These are phyloP conservation scores for Acronicta alni DNA, from an alignment of 2,888 invertebrate species.

Conservation along the genomic window DNA sequence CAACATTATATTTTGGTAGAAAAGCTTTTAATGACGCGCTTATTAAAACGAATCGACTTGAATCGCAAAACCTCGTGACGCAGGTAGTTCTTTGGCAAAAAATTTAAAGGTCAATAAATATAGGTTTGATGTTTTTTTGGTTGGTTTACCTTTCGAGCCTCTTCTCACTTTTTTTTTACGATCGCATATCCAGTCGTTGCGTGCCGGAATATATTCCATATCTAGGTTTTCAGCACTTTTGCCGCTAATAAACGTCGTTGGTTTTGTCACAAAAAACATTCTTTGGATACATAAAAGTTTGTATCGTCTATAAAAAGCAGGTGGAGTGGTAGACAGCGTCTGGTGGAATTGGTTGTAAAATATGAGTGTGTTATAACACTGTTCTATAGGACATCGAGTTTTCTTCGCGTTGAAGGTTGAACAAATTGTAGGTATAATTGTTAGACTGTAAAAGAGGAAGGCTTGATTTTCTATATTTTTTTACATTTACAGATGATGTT, in stretches of 20 bases:
- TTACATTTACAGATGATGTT: too few species aligned
- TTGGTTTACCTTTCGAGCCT: not conserved
- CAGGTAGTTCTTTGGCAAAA: slow-evolving; percentile 4
- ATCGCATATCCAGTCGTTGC: slow-evolving; percentile 17
- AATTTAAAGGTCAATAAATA: slow-evolving; percentile 1
- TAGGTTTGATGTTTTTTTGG: too few species aligned
- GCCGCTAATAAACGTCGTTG: slow-evolving; percentile 1
- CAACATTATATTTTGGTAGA: slow-evolving; percentile 15
- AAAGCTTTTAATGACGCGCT: slow-evolving; percentile 2
- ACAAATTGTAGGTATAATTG: too few species aligned
- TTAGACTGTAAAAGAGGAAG: too few species aligned
- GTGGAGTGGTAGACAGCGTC: not conserved
- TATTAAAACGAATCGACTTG: slow-evolving; percentile 1
- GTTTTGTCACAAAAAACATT: slow-evolving; percentile 14
- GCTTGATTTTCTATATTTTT: too few species aligned
- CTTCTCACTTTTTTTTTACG: slow-evolving; percentile 16
- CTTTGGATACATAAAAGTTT: slow-evolving; percentile 11
- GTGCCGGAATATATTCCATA: slow-evolving; percentile 24
- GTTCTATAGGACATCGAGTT: too few species aligned
- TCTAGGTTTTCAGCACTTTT: slow-evolving; percentile 12
- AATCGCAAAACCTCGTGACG: too few species aligned
- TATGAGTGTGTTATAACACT: not conserved
- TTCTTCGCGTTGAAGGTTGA: too few species aligned
- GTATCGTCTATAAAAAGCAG: slow-evolving; percentile 8
- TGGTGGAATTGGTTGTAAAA: slow-evolving; percentile 5